Percentiles rank a stretch among this genome's conserved stretches.
Conservation (phyloP, 2,113 vertebrate species). For the Pterophyllum scalare region DNA sequence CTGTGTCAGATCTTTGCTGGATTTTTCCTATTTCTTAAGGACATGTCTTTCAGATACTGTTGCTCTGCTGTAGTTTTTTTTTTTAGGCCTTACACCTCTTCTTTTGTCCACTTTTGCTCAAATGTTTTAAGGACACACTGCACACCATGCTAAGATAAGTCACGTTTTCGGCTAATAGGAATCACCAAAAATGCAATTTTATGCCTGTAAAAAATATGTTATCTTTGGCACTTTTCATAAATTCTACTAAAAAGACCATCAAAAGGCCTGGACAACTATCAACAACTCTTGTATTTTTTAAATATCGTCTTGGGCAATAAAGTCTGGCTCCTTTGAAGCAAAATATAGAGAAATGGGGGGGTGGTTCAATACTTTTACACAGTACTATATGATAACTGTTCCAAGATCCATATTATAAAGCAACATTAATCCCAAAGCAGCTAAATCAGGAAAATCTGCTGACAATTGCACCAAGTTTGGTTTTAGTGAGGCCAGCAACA, state of each 20-base stretch:
- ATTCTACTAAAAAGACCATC: neutral
- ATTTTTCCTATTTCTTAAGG: too few relatives aligned
- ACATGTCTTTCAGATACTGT: too few relatives aligned
- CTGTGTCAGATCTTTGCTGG: too few relatives aligned
- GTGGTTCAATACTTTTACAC: conserved; percentile 2
- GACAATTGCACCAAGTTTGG: neutral
- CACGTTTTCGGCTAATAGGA: neutral
- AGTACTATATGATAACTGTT: neutral
- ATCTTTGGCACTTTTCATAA: neutral
- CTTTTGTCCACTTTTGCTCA: too few relatives aligned
- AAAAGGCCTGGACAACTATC: neutral
- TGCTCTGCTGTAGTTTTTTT: too few relatives aligned
- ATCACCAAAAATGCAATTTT: neutral
- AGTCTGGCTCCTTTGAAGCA: neutral
- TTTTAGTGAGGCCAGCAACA: conserved; percentile 34
- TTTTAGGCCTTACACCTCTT: too few relatives aligned
- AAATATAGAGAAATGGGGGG: neutral
- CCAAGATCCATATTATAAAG: neutral
- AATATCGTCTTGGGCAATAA: too few relatives aligned
- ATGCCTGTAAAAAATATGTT: neutral
- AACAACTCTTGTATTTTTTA: too few relatives aligned
- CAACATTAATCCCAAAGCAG: neutral
- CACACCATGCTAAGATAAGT: too few relatives aligned
- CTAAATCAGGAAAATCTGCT: conserved; percentile 10
- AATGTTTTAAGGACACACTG: too few relatives aligned